Evolutionary conservation across 1,140 invertebrate genomes (phyloP).

Genomic region (Melitaea cinxia): DNA sequence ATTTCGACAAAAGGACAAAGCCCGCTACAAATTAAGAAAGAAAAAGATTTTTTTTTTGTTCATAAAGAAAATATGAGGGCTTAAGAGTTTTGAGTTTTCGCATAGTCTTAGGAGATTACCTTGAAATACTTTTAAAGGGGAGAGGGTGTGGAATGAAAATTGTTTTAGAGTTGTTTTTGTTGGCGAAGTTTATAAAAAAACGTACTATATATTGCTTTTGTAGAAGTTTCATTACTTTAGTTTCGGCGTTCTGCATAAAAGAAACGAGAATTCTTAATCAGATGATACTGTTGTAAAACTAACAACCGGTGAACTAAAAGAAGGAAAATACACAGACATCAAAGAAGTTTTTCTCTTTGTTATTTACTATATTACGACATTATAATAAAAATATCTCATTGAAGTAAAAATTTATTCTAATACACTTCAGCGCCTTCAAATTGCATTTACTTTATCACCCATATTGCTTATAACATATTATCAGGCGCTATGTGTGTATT

Average conservation of each 20-base stretch:
- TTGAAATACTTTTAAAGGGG: constrained; percentile 70
- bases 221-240: constrained; percentile 28
- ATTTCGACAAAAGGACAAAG: constrained; percentile 25
- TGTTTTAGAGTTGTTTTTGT: constrained; percentile 65
- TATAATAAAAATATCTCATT: too few relatives aligned
- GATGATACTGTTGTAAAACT: constrained; percentile 8
- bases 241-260: constrained; percentile 9
- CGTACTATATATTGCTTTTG: constrained; percentile 26
- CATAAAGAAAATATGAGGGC: constrained; percentile 67
- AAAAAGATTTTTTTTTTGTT: constrained; percentile 37
- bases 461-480: too few relatives aligned
- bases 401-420: too few relatives aligned
- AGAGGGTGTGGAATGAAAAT: constrained; percentile 53
- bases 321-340: not conserved
- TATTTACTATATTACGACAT: not conserved
- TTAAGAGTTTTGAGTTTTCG: constrained; percentile 70
- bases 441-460: too few relatives aligned
- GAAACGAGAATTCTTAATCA: constrained; percentile 19
- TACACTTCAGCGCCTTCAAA: too few relatives aligned
- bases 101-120: constrained; percentile 74
- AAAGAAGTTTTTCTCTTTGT: not conserved
- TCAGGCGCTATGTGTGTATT: too few relatives aligned
- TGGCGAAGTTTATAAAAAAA: constrained; percentile 52
- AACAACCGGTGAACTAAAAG: not conserved
- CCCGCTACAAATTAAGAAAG: constrained; percentile 37